These are phyloP conservation scores for Donacobius atricapilla DNA, from an alignment of 2,113 vertebrate genomes.

Conservation along the genomic window DNA sequence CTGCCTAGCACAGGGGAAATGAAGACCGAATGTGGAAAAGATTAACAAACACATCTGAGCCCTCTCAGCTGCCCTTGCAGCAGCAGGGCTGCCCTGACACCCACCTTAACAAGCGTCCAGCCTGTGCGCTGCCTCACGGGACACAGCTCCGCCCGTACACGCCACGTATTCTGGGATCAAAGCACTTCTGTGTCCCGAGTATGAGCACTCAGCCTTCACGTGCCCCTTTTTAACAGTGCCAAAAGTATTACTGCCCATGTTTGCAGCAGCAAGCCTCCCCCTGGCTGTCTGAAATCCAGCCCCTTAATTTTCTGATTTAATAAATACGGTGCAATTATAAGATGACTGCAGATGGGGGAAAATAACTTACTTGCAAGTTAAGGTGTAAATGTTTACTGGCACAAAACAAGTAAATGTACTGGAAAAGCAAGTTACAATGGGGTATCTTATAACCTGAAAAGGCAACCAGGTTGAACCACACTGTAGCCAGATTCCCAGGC, in stretches of 20 bases:
- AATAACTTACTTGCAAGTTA: conserved; percentile 20
- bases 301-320: not conserved
- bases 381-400: not conserved
- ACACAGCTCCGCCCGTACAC: rapidly evolving
- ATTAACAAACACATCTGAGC: not conserved
- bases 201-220: not conserved
- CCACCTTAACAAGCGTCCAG: not conserved
- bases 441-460: not conserved
- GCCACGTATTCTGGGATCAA: not conserved
- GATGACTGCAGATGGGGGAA: not conserved
- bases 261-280: not conserved
- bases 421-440: not conserved
- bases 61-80: not conserved
- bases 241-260: not conserved
- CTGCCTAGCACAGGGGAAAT: not conserved
- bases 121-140: rapidly evolving
- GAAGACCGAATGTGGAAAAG: not conserved
- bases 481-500: not conserved
- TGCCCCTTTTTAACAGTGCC: not conserved
- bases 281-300: not conserved
- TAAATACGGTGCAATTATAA: not conserved
- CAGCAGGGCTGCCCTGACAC: not conserved
- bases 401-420: not conserved
- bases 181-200: not conserved
- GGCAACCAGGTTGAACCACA: not conserved